phyloP scores from a whole-genome alignment of 2,888 invertebrate genomes.

The Lysandra coridon region DNA sequence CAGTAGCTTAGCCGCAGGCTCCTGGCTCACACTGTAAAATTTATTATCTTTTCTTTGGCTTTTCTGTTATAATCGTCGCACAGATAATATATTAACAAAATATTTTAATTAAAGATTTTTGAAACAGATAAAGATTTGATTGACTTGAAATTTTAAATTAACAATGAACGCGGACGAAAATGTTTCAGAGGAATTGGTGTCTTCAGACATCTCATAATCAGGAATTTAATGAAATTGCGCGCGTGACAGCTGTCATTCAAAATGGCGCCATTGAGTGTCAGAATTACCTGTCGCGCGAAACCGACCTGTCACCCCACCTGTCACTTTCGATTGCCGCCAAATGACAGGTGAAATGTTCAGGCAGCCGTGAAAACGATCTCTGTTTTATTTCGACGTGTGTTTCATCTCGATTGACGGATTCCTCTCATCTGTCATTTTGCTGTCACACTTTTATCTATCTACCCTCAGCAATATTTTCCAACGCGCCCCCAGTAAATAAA shows the following conservation, averaged over 20 bases:
- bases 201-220: not conserved
- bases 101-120: too few species aligned
- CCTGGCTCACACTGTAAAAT: too few species aligned
- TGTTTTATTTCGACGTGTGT: not conserved
- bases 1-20: too few species aligned
- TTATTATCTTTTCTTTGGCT: too few species aligned
- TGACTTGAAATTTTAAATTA: not conserved
- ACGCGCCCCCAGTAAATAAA: not conserved
- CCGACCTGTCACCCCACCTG: conserved; percentile 7
- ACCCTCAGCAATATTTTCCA: not conserved
- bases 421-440: not conserved
- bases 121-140: not conserved
- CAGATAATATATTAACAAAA: too few species aligned
- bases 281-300: conserved; percentile 22
- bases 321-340: conserved; percentile 1
- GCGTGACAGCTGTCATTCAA: not conserved
- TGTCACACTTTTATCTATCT: not conserved
- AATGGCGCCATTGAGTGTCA: conserved; percentile 15
- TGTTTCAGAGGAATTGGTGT: not conserved
- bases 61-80: too few species aligned
- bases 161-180: not conserved
- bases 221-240: not conserved
- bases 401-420: not conserved
- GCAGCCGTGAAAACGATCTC: not conserved
- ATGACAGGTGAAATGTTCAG: conserved; percentile 3